Evolutionary conservation across 2,888 invertebrate species (phyloP), one percentile per base, ranked within the genome.

Genomic region (Heliconius erato): DNA sequence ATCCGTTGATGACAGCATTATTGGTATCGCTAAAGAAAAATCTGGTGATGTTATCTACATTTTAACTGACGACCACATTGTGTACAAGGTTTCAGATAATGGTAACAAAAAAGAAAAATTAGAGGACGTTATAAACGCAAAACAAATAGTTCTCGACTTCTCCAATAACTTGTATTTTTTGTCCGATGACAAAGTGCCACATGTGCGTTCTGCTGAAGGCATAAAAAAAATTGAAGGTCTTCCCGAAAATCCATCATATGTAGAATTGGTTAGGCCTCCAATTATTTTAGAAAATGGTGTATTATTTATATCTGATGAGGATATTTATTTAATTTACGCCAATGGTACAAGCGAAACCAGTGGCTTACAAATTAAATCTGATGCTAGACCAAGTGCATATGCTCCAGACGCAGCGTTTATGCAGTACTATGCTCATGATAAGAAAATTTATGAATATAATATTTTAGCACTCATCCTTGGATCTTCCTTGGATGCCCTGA

Each of bases 391-490:
- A 0, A 88, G 91, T 0, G 95, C 94, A 2, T 92, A 89, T 65
- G 88, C 89, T 0, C 84, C 91, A 80, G 94, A 95, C 83, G 91
- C 88, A 0, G 87, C 91, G 0, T 81, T 93, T 0, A 86, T 94
- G 2, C 91, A 93, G 40, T 94, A 91, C 83, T 93, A 88, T 26
- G 94, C 88, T 12, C 89, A 91, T 72, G 87, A 94, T 16, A 94
- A 94, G 83, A 92, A 91, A 7, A 92, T 95, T 54, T 95, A 95
- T 78, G 90, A 92, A 84, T 94, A 91, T 86, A 93, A 94, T 79
- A 12, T 94, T 0, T 23, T 87, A 7, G 12, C 69, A 16, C 74
- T 86, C n/a, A 35, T 86, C 3, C 23, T 86, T 0, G 83, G 86
- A 2, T 87, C 86, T 2, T 0, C 88, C 3, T 11, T 91, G 0